Base-by-base conservation (phyloP, 2,797 vertebrate species). In the Malurus splendens region DNA sequence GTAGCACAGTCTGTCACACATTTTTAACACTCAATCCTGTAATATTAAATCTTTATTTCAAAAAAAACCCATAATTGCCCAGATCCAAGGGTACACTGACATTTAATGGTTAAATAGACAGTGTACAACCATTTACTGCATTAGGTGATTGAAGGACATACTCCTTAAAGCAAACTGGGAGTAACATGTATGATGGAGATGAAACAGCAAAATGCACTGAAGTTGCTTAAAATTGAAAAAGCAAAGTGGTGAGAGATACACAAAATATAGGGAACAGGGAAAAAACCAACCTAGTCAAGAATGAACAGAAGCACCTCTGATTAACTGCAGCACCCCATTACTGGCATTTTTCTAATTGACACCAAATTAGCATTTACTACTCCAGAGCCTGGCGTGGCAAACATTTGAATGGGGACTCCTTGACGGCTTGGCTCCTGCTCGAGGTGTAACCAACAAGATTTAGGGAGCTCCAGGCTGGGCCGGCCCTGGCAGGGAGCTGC, bases 361-460 rank as follows among this genome's bases (percentile, higher is more conserved):
- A 86, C 79, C 32, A 86, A 93, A 96, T 96, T 91, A 96, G 95
- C 96, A 96, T 96, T 94, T 90, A 81, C 92, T 91, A 64, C 32
- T 91, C 95, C 79, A 66, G 57, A 12, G 33, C 90, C 90, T 28
- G 22, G 51, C 2, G 12, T 36, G 92, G 95, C 90, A 75, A 87
- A 79, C 75, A 19, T 93, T 82, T 87, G 92, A 95, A 90, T 89
- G 93, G 92, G 75, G 89, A 80, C 77, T 86, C 94, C 91, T 66
- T 65, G 90, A 91, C 6, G 89, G 92, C 82, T 94, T 76, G 93
- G 95, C 94, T 95, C 32, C 16, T 30, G 89, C 89, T 50, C 14
- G 87, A 96, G 91, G 95, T 96, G 95, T 91, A 96, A 96, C 96
- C 62, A 96, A 97, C 78, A 36, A 85, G 97, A 97, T 97, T 96